Base-by-base conservation (phyloP, 2,113 vertebrate species). In the Pelvicachromis taeniatus region DNA sequence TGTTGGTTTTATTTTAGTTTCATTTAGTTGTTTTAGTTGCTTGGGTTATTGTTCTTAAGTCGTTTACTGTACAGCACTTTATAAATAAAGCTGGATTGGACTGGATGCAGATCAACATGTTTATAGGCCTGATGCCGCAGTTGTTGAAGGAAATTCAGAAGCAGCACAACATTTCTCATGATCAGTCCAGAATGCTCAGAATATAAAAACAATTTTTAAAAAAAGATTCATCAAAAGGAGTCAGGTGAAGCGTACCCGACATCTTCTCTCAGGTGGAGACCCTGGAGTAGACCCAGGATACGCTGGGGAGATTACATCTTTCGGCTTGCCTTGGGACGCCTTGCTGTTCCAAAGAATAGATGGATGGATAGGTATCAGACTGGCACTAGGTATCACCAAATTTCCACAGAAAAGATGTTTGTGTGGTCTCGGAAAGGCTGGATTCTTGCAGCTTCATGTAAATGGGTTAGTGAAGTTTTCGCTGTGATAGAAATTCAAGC, bases 241-340 rank as follows among this genome's bases (percentile, higher is more conserved):
- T 63, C 31, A 63, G 17, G 31, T 63, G 1, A 63, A 17, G 59
- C 1, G 6, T 35, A 10, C 59, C 10, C 6, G 10, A 63, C 59
- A 12, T 63, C 3, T 7, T 61, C 29, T 33, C 58, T 59, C 59
- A 63, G 31, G 6, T 61, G 58, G 31, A 35, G 31, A 61, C 31
- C 3, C 58, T 63, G 17, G 31, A 63, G 31, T 61, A 61, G 58
- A 31, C 31, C 58, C 31, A n/a, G 17, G 58, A 61, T 31, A 61
- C 1, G 3, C 31, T 61, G 58, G 9, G 35, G 1, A 35, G 58
- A n/a, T 61, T 61, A n/a, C 58, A 35, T 1, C 17, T 61, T 3
- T 35, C 2, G 9, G 58, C 17, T 61, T 1, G 17, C 5, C 2
- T 61, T 0, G 58, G 16, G 35, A 4, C 19, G 31, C 19, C 5